Percentiles rank a stretch among this genome's conserved stretches.
phyloP scores from a whole-genome alignment of 2,888 invertebrate genomes.

The Drosophila gaucha region DNA sequence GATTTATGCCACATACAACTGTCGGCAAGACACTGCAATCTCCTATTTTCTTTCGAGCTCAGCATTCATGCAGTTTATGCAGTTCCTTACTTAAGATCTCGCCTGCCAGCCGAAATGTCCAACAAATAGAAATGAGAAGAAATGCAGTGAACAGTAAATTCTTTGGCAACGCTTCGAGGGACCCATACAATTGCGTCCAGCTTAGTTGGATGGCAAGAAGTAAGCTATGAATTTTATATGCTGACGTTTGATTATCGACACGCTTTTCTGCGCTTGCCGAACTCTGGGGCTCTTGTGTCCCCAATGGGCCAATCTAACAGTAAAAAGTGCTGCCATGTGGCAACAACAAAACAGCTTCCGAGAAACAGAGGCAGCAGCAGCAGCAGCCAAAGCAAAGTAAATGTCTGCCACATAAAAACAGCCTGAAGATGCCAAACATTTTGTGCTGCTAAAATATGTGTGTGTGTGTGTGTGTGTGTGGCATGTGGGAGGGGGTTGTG shows the following conservation, averaged over 20 bases:
- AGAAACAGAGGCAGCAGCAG: constrained; percentile 9
- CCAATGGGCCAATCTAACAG: constrained; percentile 26
- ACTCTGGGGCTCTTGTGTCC: neutral
- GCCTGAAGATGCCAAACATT: constrained; percentile 75
- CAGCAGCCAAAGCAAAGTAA: constrained; percentile 32
- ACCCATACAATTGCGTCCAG: constrained; percentile 36
- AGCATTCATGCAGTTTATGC: constrained; percentile 6
- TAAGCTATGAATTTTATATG: constrained; percentile 72
- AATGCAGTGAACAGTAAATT: constrained; percentile 35
- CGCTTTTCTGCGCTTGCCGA: constrained; percentile 54
- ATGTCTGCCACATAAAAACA: constrained; percentile 51
- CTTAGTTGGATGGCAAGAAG: constrained; percentile 42
- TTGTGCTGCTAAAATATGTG: constrained; percentile 57
- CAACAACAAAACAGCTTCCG: constrained; percentile 36
- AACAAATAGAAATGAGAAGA: constrained; percentile 32
- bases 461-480: constrained; percentile 6
- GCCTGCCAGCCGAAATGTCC: constrained; percentile 26
- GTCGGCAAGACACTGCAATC: neutral
- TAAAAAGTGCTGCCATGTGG: constrained; percentile 40
- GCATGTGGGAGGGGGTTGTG: neutral
- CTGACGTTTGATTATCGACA: constrained; percentile 79
- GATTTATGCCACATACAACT: neutral
- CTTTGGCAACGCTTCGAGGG: constrained; percentile 13
- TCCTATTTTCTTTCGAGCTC: neutral
- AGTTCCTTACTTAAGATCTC: constrained; percentile 19